Evolutionary conservation across 2,113 vertebrate species (phyloP).

Genomic region (Megaptera novaeangliae): DNA sequence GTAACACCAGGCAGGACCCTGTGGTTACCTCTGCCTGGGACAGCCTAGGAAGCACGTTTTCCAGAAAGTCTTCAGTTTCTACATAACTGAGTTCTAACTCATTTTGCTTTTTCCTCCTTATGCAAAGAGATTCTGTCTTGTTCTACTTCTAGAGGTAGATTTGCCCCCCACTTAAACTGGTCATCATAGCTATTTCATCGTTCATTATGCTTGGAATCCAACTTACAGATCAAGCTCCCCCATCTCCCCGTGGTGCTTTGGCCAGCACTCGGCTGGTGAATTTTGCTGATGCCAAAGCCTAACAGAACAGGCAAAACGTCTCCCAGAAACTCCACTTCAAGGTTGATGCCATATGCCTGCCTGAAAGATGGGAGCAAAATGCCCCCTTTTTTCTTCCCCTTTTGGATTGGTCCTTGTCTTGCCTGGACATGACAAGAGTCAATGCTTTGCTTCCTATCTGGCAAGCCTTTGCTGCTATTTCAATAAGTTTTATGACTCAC

Average conservation of each 20-base stretch:
- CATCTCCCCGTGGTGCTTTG: not conserved
- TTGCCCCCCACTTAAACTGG: conserved; percentile 1
- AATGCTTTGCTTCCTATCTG: conserved; percentile 65
- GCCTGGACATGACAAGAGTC: conserved; percentile 56
- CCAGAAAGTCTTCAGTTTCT: not conserved
- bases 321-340: conserved; percentile 49
- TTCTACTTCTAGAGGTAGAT: conserved; percentile 46
- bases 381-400: conserved; percentile 27
- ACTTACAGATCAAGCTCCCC: conserved; percentile 6
- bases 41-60: not conserved
- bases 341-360: conserved; percentile 19
- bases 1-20: not conserved
- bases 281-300: conserved; percentile 27
- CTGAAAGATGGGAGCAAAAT: conserved; percentile 58
- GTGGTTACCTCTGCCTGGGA: not conserved
- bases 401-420: conserved; percentile 10
- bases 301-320: not conserved
- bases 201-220: not conserved
- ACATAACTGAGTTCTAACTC: conserved; percentile 13
- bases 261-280: conserved; percentile 6
- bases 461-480: conserved; percentile 69
- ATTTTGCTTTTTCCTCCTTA: conserved; percentile 51
- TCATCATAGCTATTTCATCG: not conserved
- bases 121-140: conserved; percentile 46
- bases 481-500: conserved; percentile 72